phyloP scores from a whole-genome alignment of 37 sponge, comb jelly and placozoan genomes.

The Dysidea cf. avara region DNA sequence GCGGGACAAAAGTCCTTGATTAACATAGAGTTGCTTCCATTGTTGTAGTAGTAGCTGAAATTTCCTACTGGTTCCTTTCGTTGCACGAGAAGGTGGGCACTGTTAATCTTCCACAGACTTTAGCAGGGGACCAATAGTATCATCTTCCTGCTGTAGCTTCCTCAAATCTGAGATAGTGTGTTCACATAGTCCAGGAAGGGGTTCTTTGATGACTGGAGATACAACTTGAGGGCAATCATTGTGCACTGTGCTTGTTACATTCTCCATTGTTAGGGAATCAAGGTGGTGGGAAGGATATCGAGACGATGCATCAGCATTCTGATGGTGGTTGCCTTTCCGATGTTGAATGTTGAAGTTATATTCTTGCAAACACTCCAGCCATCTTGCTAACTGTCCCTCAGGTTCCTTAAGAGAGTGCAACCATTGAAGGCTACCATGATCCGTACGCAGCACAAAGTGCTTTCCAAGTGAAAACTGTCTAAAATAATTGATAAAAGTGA shows the following conservation, averaged over 20 bases:
- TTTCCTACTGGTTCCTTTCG: no score
- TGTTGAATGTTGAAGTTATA: conserved; percentile 12
- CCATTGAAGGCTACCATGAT: conserved; percentile 13
- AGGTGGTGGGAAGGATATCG: not conserved
- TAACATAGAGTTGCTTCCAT: conserved; percentile 8
- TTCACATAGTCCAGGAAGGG: no score
- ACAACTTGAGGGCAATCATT: no score
- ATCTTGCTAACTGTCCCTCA: conserved; percentile 1
- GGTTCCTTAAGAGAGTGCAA: not conserved
- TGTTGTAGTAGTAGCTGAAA: not conserved
- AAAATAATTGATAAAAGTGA: not conserved
- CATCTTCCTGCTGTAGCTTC: no score
- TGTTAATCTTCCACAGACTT: no score
- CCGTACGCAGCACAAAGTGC: conserved; percentile 14
- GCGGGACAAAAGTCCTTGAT: not conserved
- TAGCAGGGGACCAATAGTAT: no score
- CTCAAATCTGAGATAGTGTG: no score
- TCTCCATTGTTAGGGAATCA: not conserved
- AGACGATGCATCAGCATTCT: conserved; percentile 5
- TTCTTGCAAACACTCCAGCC: conserved; percentile 10
- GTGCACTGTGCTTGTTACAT: no score
- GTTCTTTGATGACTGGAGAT: no score
- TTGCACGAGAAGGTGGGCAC: no score
- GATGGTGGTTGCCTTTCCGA: conserved; percentile 7
- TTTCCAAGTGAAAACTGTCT: conserved; percentile 6